Conservation (phyloP, 2,113 vertebrate genomes). For the Eublepharis macularius region DNA sequence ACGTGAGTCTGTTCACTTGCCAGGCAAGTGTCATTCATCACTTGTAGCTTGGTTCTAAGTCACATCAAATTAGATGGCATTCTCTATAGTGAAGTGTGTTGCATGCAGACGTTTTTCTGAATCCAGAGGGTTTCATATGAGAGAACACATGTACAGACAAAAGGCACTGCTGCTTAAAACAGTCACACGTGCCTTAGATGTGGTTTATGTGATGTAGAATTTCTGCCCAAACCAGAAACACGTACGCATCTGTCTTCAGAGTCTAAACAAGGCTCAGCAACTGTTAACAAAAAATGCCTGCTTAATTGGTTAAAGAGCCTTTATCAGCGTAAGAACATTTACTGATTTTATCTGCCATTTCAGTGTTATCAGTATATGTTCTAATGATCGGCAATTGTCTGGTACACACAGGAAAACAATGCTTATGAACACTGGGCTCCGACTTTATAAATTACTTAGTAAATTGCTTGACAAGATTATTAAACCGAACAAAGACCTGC, state of each 20-base stretch:
- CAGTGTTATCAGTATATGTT: slow-evolving; percentile 43
- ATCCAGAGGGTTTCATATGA: background rate
- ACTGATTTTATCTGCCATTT: slow-evolving; percentile 30
- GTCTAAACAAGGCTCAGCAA: background rate
- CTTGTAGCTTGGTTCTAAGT: too few relatives aligned
- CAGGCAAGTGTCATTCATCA: too few relatives aligned
- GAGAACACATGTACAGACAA: too few relatives aligned
- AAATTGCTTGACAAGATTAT: slow-evolving; percentile 50
- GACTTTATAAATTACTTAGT: slow-evolving; percentile 46
- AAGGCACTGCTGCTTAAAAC: too few relatives aligned
- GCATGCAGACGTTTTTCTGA: background rate
- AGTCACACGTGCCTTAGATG: background rate
- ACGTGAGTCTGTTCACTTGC: too few relatives aligned
- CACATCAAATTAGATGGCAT: background rate
- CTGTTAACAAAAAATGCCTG: slow-evolving; percentile 21
- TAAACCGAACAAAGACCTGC: slow-evolving; percentile 43
- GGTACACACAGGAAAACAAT: slow-evolving; percentile 45
- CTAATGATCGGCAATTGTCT: slow-evolving; percentile 43
- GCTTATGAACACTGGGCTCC: slow-evolving; percentile 33
- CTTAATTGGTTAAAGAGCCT: slow-evolving; percentile 42
- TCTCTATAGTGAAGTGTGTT: background rate
- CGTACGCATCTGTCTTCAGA: background rate
- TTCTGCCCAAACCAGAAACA: slow-evolving; percentile 20
- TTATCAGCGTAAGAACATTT: slow-evolving; percentile 42
- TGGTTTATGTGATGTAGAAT: too few relatives aligned